Evolutionary conservation across 2,888 invertebrate genomes (phyloP).

Genomic region (Busseola fusca): DNA sequence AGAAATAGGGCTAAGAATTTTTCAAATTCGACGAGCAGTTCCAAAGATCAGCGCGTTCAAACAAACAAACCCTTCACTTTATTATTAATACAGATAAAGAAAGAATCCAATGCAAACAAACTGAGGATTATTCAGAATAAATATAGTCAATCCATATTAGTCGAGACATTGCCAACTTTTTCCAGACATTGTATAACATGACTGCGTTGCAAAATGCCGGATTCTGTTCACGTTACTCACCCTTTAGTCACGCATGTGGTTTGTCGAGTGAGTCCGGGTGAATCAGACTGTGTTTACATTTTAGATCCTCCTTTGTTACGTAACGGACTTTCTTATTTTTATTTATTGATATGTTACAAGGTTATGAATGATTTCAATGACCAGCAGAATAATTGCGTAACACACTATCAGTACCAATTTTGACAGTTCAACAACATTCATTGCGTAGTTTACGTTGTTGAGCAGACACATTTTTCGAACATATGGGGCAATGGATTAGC

Average conservation of each 20-base stretch:
- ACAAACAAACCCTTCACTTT: too few relatives aligned
- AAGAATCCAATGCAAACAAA: neutral
- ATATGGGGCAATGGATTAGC: too few relatives aligned
- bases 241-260: slow-evolving; percentile 59
- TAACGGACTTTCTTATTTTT: slow-evolving; percentile 38
- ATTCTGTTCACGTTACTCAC: slow-evolving; percentile 38
- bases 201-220: slow-evolving; percentile 51
- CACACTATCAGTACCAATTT: too few relatives aligned
- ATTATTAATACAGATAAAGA: too few relatives aligned
- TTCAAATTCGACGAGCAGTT: too few relatives aligned
- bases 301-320: slow-evolving; percentile 30
- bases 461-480: too few relatives aligned
- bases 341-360: slow-evolving; percentile 35
- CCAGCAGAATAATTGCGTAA: too few relatives aligned
- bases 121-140: slow-evolving; percentile 5
- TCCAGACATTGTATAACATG: slow-evolving; percentile 20
- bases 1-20: too few relatives aligned
- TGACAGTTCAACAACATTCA: too few relatives aligned
- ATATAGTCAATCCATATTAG: neutral
- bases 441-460: too few relatives aligned
- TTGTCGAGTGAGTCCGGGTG: slow-evolving; percentile 26
- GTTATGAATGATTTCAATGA: neutral
- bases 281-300: slow-evolving; percentile 42
- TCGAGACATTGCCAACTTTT: slow-evolving; percentile 15
- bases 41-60: too few relatives aligned